phyloP scores from a whole-genome alignment of 2,888 invertebrate species.

The Caradrina clavipalpis region DNA sequence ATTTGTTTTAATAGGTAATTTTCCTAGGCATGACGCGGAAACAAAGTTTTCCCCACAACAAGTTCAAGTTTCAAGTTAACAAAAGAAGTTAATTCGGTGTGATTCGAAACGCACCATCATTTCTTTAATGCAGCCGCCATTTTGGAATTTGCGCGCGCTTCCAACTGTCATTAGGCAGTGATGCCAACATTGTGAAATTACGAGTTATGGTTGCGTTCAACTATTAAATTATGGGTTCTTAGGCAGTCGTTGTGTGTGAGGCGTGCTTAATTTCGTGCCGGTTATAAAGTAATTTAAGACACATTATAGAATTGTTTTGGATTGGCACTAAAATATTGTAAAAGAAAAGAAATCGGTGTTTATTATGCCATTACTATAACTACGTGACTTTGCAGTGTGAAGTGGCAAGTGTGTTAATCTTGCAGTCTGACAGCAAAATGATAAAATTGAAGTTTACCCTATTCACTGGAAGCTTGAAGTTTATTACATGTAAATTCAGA shows the following conservation, averaged over 20 bases:
- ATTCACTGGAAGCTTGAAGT: neutral
- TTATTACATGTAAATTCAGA: conserved; percentile 7
- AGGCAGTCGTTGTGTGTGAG: conserved; percentile 73
- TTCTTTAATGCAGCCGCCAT: conserved; percentile 83
- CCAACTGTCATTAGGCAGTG: conserved; percentile 88
- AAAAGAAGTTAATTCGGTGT: conserved; percentile 81
- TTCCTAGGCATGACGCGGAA: conserved; percentile 63
- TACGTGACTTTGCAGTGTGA: conserved; percentile 12
- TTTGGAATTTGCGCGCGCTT: conserved; percentile 84
- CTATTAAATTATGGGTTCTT: conserved; percentile 86
- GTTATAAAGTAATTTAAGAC: conserved; percentile 81
- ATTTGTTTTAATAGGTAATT: conserved; percentile 56
- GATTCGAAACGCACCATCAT: conserved; percentile 86
- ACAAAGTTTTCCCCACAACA: conserved; percentile 73
- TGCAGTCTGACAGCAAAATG: conserved; percentile 4
- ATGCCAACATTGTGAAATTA: conserved; percentile 88
- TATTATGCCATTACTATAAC: conserved; percentile 36
- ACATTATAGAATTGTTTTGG: conserved; percentile 66
- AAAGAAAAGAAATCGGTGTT: conserved; percentile 49
- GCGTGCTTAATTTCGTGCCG: conserved; percentile 78
- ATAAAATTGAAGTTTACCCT: conserved; percentile 2
- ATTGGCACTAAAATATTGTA: conserved; percentile 58
- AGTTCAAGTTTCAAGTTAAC: conserved; percentile 71
- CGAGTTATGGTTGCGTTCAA: conserved; percentile 84
- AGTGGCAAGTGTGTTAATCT: conserved; percentile 17